A percentile compares a stretch with the other conserved stretches of the same genome.
Evolutionary conservation across 2,888 invertebrate genomes (phyloP).

Genomic region (Perizoma flavofasciatum): DNA sequence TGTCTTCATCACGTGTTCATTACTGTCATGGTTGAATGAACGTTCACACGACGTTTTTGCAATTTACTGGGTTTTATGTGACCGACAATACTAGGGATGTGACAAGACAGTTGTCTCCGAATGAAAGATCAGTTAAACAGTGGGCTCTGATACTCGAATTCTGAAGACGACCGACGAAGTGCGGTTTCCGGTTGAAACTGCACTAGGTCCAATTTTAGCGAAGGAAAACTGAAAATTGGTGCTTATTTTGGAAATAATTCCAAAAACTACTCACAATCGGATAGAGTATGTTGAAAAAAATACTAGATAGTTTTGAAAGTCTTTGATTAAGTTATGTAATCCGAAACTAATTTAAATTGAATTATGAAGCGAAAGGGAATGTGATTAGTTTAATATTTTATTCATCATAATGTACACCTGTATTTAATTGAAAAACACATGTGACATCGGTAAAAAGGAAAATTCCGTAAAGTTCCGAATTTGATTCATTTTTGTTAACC

Average conservation of each 20-base stretch:
- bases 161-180: constrained; percentile 1
- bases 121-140: background rate
- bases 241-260: too few relatives aligned
- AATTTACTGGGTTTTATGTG: constrained; percentile 40
- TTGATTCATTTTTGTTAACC: background rate
- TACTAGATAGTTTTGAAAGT: too few relatives aligned
- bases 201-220: too few relatives aligned
- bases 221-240: too few relatives aligned
- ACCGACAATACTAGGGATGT: constrained; percentile 29
- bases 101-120: constrained; percentile 34
- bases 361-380: too few relatives aligned
- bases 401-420: too few relatives aligned
- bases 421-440: too few relatives aligned
- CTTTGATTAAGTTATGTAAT: too few relatives aligned
- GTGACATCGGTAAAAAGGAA: background rate
- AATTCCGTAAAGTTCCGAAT: background rate
- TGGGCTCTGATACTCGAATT: constrained; percentile 14
- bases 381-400: too few relatives aligned
- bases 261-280: too few relatives aligned
- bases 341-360: too few relatives aligned
- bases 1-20: constrained; percentile 60
- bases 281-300: too few relatives aligned
- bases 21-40: constrained; percentile 48
- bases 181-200: constrained; percentile 7
- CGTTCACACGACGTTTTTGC: constrained; percentile 47